These are phyloP conservation scores for Trachelus stipa DNA, from an alignment of 2,888 invertebrate species.

Conservation along the genomic window DNA sequence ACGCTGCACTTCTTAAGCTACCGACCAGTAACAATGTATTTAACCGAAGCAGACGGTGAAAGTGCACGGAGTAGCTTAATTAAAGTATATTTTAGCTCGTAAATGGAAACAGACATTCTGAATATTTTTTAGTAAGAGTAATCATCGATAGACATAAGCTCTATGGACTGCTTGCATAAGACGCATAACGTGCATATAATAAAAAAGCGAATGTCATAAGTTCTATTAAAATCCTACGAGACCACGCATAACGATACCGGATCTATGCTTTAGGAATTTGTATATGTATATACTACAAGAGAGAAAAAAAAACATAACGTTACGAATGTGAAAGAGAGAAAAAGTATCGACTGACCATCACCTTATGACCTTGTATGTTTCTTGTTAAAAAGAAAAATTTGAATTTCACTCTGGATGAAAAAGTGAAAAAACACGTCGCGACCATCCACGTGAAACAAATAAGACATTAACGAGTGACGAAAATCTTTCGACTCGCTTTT, in stretches of 20 bases:
- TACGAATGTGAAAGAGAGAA: background rate
- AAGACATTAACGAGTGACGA: background rate
- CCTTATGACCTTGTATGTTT: background rate
- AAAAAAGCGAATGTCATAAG: background rate
- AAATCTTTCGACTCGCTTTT: background rate
- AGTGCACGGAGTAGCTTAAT: slow-evolving; percentile 47
- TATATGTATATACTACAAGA: background rate
- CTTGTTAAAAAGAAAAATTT: background rate
- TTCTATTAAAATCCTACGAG: background rate
- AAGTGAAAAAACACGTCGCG: background rate
- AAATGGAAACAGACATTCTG: background rate
- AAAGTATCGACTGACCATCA: background rate
- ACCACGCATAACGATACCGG: background rate
- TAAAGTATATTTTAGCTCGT: slow-evolving; percentile 35
- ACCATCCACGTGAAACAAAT: background rate
- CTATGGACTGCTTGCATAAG: background rate
- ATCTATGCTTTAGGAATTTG: background rate
- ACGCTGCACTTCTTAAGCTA: background rate
- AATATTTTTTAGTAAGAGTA: background rate
- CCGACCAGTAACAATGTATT: slow-evolving; percentile 42
- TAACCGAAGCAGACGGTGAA: slow-evolving; percentile 47
- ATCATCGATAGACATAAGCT: background rate
- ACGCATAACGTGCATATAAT: background rate
- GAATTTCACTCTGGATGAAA: background rate
- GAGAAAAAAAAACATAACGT: background rate